These are phyloP conservation scores for Halocaridina rubra DNA, from an alignment of 2,888 invertebrate genomes.

Conservation along the genomic window DNA sequence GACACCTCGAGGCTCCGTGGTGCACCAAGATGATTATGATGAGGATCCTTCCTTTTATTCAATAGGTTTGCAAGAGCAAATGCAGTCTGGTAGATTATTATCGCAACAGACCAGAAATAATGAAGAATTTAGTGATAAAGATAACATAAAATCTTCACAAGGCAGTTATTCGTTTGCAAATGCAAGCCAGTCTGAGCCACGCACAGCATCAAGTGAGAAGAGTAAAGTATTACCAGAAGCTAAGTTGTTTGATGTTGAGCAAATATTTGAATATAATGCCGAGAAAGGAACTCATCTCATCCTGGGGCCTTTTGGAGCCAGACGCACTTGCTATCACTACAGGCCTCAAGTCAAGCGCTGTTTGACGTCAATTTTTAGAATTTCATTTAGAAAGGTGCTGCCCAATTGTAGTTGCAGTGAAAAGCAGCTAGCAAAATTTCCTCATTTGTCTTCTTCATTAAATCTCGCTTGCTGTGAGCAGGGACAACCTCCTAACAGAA, in stretches of 20 bases:
- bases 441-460: conserved; percentile 15
- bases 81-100: not conserved
- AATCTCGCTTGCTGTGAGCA: conserved; percentile 17
- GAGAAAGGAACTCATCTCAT: conserved; percentile 21
- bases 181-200: not conserved
- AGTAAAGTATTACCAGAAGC: not conserved
- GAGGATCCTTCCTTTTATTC: conserved; percentile 32
- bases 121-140: not conserved
- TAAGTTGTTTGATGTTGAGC: conserved; percentile 24
- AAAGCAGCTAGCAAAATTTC: conserved; percentile 8
- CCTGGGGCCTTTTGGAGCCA: conserved; percentile 51
- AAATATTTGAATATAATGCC: conserved; percentile 6
- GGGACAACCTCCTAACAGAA: not conserved
- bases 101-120: not conserved
- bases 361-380: conserved; percentile 21
- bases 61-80: not conserved
- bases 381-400: conserved; percentile 9
- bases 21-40: conserved; percentile 53
- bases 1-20: conserved; percentile 37
- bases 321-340: conserved; percentile 61
- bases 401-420: not conserved
- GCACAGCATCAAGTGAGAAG: not conserved
- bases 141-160: not conserved
- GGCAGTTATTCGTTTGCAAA: not conserved
- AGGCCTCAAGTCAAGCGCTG: conserved; percentile 63